Conservation (phyloP, 2,797 vertebrate species). For the Premnoplex brunnescens region DNA sequence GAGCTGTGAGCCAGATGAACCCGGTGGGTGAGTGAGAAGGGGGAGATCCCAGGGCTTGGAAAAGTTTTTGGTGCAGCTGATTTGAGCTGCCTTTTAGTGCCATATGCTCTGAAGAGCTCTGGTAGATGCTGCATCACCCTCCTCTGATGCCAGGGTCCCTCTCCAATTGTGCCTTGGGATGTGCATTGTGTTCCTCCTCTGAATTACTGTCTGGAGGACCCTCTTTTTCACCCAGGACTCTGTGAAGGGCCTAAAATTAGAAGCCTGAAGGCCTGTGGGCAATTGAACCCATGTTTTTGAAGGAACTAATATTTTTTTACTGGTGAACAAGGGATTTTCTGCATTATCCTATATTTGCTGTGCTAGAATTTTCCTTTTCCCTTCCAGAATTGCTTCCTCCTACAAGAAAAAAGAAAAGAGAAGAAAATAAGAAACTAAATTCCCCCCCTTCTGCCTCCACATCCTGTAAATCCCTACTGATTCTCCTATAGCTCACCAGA, state of each 20-base stretch:
- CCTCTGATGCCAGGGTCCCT: neutral
- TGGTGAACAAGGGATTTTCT: neutral
- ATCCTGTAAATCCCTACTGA: neutral
- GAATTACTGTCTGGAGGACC: neutral
- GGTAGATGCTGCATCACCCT: neutral
- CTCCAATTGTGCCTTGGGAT: neutral
- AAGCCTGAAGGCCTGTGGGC: neutral
- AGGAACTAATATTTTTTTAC: neutral
- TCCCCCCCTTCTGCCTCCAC: neutral
- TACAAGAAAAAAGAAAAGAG: neutral
- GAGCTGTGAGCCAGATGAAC: neutral
- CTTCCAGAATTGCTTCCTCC: neutral
- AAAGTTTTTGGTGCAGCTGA: neutral
- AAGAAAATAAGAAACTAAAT: neutral
- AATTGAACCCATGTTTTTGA: neutral
- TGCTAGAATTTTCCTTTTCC: conserved; percentile 7
- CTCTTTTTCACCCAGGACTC: neutral
- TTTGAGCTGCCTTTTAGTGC: neutral
- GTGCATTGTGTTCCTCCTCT: neutral
- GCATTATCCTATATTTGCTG: neutral
- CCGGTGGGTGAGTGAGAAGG: neutral
- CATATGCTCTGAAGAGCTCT: neutral
- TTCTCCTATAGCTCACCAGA: neutral
- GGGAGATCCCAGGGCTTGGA: neutral
- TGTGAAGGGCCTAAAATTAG: neutral